phyloP scores from a whole-genome alignment of 2,113 vertebrate species.

The Cercopithecus mona region DNA sequence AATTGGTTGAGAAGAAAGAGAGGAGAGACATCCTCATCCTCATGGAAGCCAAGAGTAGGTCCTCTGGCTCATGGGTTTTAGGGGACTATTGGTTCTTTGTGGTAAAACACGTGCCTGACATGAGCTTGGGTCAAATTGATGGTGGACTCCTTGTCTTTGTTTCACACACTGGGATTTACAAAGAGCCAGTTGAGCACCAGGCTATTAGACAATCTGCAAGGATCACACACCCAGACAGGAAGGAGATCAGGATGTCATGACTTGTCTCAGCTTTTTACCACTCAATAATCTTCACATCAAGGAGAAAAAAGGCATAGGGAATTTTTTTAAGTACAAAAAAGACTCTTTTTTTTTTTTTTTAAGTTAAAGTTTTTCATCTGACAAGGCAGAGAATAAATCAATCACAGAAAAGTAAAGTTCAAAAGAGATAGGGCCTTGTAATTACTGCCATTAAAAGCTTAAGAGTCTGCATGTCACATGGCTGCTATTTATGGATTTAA shows the following conservation, averaged over 20 bases:
- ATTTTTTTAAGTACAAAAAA: neutral
- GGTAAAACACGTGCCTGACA: neutral
- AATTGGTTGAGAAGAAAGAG: neutral
- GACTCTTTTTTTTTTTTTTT: neutral
- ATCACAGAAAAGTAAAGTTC: constrained; percentile 5
- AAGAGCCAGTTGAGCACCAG: accelerated
- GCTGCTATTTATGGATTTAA: constrained; percentile 32
- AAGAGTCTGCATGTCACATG: constrained; percentile 18
- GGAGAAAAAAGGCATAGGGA: neutral
- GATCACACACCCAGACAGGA: neutral
- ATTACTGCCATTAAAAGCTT: constrained; percentile 52
- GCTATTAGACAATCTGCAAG: neutral
- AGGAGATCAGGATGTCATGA: neutral
- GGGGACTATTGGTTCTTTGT: neutral
- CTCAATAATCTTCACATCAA: neutral
- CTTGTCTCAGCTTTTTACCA: neutral
- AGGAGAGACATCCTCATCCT: neutral
- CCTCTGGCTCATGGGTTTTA: neutral
- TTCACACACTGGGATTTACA: neutral
- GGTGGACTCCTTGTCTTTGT: neutral
- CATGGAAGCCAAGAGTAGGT: neutral
- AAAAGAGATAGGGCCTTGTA: constrained; percentile 16
- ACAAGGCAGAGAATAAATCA: constrained; percentile 52
- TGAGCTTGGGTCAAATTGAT: neutral
- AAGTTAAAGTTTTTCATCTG: constrained; percentile 7